Base-by-base conservation (phyloP, 2,888 invertebrate genomes). In the Julus scanicus region DNA sequence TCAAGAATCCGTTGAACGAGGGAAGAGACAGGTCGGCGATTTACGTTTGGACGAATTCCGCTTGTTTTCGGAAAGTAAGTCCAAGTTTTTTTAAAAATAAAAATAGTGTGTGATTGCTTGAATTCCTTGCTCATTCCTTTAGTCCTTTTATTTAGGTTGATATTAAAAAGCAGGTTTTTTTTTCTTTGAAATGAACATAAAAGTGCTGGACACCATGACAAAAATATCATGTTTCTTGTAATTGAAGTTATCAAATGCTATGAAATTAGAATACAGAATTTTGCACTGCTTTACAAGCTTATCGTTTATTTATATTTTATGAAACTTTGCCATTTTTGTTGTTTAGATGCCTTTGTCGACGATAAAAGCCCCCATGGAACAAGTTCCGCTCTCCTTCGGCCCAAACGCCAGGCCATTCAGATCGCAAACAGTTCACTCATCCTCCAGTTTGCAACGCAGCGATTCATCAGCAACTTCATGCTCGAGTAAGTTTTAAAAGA, bases 381-480 rank as follows among this genome's bases (percentile, higher is more conserved):
- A 0, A 97, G 97, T 0, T 97, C 97, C 0, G 97, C 97, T 0
- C 97, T 97, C 92, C 97, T 96, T 88, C 97, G 97, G 91, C 97
- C 97, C 40, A 97, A 96, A 92, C 94, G 95, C 91, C 95, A 96
- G 91, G 97, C 98, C 0, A 92, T 97, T 11, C 94, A 95, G 89
- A 92, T 97, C 44, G 97, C 97, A 13, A 98, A 98, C 91, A 95
- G 96, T 0, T 98, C 97, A 0, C 93, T 97, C 13, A 94, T 97
- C 91, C 95, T 96, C 89, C 97, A 98, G 92, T 95, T 96, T 89
- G 96, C 97, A 0, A 97, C 97, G 0, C 96, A 96, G 90, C 96
- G 97, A 92, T 95, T 97, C 44, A 92, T 97, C 15, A 96, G 96
- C 91, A 94, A 95, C 3, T 89, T 89, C 84, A 92, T 95, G 40